Evolutionary conservation across 2,888 invertebrate genomes (phyloP).

Genomic region (Phlogophora meticulosa): DNA sequence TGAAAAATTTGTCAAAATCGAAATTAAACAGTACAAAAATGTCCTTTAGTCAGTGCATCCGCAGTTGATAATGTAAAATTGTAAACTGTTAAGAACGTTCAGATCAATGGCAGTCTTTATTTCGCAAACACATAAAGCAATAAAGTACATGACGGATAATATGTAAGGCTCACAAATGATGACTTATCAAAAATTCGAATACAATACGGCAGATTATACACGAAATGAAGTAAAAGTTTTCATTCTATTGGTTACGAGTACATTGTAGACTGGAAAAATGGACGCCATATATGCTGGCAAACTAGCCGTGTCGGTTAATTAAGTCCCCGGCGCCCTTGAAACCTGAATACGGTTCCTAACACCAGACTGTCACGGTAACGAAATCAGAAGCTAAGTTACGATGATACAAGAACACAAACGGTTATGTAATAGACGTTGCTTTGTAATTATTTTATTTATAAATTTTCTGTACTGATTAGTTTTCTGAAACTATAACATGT

Average conservation of each 20-base stretch:
- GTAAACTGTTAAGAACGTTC: no score
- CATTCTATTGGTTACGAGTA: slow-evolving; percentile 33
- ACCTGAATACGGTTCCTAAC: slow-evolving; percentile 48
- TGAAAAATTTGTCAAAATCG: no score
- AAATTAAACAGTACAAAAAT: no score
- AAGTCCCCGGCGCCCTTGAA: slow-evolving; percentile 58
- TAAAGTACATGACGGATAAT: slow-evolving; percentile 5
- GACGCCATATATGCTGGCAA: slow-evolving; percentile 38
- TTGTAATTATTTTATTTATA: no score
- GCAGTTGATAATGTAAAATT: no score
- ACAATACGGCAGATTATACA: slow-evolving; percentile 8
- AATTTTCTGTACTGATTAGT: no score
- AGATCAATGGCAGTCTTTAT: neutral
- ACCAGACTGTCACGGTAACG: slow-evolving; percentile 37
- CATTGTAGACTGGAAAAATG: slow-evolving; percentile 56
- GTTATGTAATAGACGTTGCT: neutral
- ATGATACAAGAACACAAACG: slow-evolving; percentile 9
- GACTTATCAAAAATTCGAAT: neutral
- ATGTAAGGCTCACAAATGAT: neutral
- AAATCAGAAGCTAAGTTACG: slow-evolving; percentile 37
- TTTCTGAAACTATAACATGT: no score
- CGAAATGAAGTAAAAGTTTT: slow-evolving; percentile 30
- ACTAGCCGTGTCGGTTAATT: slow-evolving; percentile 52
- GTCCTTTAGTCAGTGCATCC: no score
- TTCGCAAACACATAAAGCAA: neutral